Evolutionary conservation across 2,797 vertebrate species (phyloP).

Genomic region (Aldrovandia affinis): DNA sequence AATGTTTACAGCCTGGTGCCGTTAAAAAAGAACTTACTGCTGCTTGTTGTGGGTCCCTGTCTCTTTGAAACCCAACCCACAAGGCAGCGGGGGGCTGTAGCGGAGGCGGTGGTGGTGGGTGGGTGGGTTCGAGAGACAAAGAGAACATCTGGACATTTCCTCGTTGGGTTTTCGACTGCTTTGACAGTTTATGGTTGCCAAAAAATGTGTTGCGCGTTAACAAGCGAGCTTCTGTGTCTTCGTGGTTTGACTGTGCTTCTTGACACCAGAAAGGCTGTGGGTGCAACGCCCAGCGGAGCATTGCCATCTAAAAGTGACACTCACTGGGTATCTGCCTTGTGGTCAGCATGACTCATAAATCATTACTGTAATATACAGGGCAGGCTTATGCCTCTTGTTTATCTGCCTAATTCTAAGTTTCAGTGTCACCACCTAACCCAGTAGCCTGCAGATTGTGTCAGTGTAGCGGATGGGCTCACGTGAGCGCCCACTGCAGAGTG

Average conservation of each 20-base stretch:
- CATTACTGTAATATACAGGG: neutral
- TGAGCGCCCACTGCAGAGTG: too few relatives aligned
- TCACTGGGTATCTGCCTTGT: neutral
- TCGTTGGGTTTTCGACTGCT: too few relatives aligned
- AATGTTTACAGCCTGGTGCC: conserved; percentile 28
- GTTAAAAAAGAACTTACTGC: neutral
- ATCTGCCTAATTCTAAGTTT: neutral
- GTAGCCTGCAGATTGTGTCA: neutral
- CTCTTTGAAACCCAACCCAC: too few relatives aligned
- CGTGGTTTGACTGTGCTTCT: neutral
- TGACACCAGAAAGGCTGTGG: conserved; percentile 5
- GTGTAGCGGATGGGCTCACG: too few relatives aligned
- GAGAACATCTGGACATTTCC: neutral
- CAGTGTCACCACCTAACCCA: neutral
- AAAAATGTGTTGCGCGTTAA: neutral
- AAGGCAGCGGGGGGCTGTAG: too few relatives aligned
- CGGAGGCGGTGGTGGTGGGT: neutral
- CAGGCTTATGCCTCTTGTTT: neutral
- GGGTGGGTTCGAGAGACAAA: too few relatives aligned
- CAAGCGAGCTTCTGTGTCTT: neutral
- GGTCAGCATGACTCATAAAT: neutral
- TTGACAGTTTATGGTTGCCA: neutral
- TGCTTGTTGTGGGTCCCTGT: neutral
- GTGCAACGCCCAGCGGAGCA: neutral
- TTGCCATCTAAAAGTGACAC: neutral